phyloP scores from a whole-genome alignment of 2,888 invertebrate genomes.

The Spodoptera littoralis region DNA sequence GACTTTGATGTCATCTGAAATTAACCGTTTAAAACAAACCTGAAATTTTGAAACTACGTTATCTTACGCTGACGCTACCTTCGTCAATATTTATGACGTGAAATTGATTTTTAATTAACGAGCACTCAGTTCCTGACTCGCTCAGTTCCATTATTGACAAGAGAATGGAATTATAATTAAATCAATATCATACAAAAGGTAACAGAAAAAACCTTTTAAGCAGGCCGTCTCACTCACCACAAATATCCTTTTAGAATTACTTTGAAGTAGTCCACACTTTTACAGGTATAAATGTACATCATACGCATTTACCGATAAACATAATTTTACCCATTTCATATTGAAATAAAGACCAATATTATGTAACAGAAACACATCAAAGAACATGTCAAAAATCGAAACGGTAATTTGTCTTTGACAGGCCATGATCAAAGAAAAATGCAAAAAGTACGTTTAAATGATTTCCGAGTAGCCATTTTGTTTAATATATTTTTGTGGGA shows the following conservation, averaged over 20 bases:
- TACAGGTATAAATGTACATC: constrained; percentile 8
- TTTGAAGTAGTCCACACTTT: constrained; percentile 14
- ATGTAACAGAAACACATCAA: constrained; percentile 36
- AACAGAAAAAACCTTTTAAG: constrained; percentile 37
- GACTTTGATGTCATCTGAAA: too few species aligned
- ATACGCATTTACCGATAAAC: constrained; percentile 29
- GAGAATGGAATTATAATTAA: constrained; percentile 26
- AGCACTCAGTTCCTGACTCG: background rate
- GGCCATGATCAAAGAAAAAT: constrained; percentile 45
- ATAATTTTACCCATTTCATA: constrained; percentile 42
- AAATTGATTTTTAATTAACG: constrained; percentile 17
- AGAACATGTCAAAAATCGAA: constrained; percentile 32
- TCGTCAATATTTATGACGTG: constrained; percentile 1
- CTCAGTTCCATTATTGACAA: constrained; percentile 1
- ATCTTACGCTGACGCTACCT: too few species aligned
- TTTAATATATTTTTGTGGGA: constrained; percentile 2
- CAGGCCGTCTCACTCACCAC: constrained; percentile 8
- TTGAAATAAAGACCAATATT: constrained; percentile 29
- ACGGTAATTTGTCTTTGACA: constrained; percentile 42
- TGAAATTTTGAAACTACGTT: too few species aligned
- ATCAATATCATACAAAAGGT: constrained; percentile 28
- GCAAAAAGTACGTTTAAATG: constrained; percentile 22
- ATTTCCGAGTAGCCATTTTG: constrained; percentile 14
- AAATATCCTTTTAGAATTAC: constrained; percentile 11
- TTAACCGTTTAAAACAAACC: too few species aligned